A percentile compares a stretch with the other conserved stretches of the same genome.
Conservation (phyloP, 1,140 invertebrate species). For the Cardiocondyla obscurior region DNA sequence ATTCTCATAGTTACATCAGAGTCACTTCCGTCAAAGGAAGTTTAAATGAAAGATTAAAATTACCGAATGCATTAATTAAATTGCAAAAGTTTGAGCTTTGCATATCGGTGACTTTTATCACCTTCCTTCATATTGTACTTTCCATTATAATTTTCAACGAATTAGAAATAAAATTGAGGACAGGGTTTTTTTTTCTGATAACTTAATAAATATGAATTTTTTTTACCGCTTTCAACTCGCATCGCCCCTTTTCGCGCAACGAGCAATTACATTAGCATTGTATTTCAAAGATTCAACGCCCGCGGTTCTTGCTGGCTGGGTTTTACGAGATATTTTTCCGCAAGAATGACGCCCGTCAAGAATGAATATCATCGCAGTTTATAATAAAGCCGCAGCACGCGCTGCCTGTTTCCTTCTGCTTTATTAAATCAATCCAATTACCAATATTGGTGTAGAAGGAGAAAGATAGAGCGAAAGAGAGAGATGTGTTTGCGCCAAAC, state of each 20-base stretch:
- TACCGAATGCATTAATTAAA: not conserved
- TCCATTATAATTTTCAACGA: not conserved
- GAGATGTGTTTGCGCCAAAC: constrained; percentile 68
- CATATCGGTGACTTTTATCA: not conserved
- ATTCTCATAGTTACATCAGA: not conserved
- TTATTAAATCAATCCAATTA: constrained; percentile 72
- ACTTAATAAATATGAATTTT: too few species aligned
- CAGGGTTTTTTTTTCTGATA: not conserved
- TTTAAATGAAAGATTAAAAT: not conserved
- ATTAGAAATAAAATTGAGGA: not conserved
- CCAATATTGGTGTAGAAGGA: not conserved
- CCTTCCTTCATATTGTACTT: not conserved
- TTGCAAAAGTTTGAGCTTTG: not conserved
- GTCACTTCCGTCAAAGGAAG: not conserved
- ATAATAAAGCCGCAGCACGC: constrained; percentile 20
- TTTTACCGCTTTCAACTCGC: not conserved
- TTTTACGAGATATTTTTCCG: not conserved
- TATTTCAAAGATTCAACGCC: not conserved
- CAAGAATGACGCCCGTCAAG: not conserved
- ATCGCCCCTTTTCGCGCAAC: not conserved
- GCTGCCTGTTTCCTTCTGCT: constrained; percentile 19
- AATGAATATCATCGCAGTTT: not conserved
- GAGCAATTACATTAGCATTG: too few species aligned
- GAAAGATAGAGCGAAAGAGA: not conserved
- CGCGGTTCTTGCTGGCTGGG: not conserved